These are phyloP conservation scores for Crotalus tigris DNA, from an alignment of 2,113 vertebrate species.

Conservation along the genomic window DNA sequence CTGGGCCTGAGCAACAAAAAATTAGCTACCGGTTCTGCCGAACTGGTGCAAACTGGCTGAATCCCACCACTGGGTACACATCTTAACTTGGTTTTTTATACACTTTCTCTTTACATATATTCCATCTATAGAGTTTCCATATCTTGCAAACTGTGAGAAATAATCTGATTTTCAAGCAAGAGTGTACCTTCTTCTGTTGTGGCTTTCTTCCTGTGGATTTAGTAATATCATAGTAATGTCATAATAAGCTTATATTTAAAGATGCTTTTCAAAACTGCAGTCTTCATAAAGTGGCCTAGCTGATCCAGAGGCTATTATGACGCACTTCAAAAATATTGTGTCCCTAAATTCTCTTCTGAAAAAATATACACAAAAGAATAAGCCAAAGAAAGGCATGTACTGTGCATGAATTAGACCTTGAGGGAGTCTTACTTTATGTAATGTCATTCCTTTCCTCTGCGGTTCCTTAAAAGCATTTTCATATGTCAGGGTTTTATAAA, in stretches of 20 bases:
- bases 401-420: conserved; percentile 17
- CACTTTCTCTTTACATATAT: not conserved
- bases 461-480: conserved; percentile 56
- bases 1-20: too few species aligned
- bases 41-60: too few species aligned
- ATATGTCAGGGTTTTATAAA: conserved; percentile 57
- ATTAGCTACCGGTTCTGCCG: too few species aligned
- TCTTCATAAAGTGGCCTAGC: not conserved
- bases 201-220: not conserved
- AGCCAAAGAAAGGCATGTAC: conserved; percentile 51
- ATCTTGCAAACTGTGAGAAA: not conserved
- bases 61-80: not conserved
- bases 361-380: not conserved
- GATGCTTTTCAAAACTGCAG: not conserved
- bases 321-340: not conserved
- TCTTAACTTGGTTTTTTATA: not conserved
- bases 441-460: conserved; percentile 54
- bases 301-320: not conserved
- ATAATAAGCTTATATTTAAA: not conserved
- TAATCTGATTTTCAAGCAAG: not conserved
- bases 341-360: not conserved
- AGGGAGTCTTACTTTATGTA: conserved; percentile 54
- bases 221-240: not conserved
- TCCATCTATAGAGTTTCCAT: not conserved
- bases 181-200: not conserved